phyloP scores from a whole-genome alignment of 2,113 vertebrate species.

The Willisornis vidua region DNA sequence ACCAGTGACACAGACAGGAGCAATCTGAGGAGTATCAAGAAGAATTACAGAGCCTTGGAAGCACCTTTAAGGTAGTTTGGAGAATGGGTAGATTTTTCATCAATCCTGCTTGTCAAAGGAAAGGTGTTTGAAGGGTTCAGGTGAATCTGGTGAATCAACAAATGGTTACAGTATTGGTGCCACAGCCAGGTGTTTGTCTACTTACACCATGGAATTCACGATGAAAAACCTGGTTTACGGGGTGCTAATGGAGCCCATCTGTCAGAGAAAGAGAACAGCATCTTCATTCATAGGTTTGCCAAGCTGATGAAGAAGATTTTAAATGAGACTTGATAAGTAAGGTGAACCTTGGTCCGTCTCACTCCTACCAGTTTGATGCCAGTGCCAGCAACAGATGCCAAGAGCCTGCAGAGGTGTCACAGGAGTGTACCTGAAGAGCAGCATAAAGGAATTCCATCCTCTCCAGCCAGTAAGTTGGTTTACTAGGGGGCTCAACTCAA shows the following conservation, averaged over 20 bases:
- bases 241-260: background rate
- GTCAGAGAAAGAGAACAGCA: background rate
- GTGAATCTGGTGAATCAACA: background rate
- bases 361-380: background rate
- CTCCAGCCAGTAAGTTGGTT: fast-evolving
- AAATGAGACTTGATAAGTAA: background rate
- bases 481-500: background rate
- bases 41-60: background rate
- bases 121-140: background rate
- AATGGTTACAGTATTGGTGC: background rate
- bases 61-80: background rate
- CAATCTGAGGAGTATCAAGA: background rate
- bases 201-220: background rate
- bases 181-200: background rate
- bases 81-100: background rate
- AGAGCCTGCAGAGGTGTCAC: background rate
- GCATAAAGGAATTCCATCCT: background rate
- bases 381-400: background rate
- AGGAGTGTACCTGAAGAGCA: background rate
- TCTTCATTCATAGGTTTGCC: background rate
- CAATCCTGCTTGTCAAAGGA: background rate
- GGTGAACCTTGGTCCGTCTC: background rate
- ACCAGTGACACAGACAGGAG: background rate
- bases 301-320: background rate
- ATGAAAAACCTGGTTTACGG: background rate